phyloP scores from a whole-genome alignment of 2,113 vertebrate species.

The Chauna torquata region DNA sequence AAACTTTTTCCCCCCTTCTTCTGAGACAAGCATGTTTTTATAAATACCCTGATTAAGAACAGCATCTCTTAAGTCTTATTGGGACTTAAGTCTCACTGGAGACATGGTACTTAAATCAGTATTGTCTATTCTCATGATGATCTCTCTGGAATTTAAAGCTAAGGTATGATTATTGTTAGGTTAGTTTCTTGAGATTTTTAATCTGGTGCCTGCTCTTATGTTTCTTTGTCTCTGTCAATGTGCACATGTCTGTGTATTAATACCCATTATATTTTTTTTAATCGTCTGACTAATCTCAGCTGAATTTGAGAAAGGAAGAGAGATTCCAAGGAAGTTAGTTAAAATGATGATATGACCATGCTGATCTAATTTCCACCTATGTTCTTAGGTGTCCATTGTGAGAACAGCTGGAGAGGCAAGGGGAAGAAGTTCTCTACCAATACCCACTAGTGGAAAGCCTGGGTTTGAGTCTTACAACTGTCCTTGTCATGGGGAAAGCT shows the following conservation, averaged over 20 bases:
- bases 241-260: not conserved
- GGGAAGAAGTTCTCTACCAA: not conserved
- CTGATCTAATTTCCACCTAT: not conserved
- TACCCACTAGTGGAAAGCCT: not conserved
- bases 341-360: not conserved
- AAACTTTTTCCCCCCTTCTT: not conserved
- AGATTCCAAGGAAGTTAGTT: not conserved
- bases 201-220: not conserved
- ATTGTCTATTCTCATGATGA: not conserved
- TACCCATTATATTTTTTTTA: not conserved
- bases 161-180: not conserved
- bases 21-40: not conserved
- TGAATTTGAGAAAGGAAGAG: not conserved
- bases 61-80: not conserved
- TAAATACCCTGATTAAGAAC: constrained; percentile 1
- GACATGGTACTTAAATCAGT: not conserved
- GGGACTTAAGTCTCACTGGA: not conserved
- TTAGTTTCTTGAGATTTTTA: not conserved
- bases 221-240: not conserved
- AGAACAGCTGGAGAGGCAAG: not conserved
- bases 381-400: not conserved
- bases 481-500: not conserved
- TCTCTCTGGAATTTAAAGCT: not conserved
- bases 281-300: not conserved
- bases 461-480: not conserved